These are phyloP conservation scores for Anser brachyrhynchus DNA, from an alignment of 2,113 vertebrate genomes.

Conservation along the genomic window DNA sequence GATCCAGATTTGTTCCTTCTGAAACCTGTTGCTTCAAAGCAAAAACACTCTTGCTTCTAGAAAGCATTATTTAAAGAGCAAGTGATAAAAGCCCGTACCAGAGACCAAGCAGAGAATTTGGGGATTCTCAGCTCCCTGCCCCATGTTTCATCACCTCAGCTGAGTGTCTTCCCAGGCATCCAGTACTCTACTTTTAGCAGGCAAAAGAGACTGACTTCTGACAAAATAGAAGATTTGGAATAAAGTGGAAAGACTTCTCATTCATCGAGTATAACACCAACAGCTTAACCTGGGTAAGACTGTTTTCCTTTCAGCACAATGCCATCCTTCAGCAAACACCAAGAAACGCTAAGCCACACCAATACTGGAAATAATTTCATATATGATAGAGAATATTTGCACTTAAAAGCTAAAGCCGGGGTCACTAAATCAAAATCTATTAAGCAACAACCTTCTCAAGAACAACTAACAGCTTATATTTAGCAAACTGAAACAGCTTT, in stretches of 20 bases:
- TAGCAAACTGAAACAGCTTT: not conserved
- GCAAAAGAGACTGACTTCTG: not conserved
- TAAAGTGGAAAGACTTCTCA: not conserved
- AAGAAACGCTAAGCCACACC: not conserved
- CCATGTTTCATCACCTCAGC: not conserved
- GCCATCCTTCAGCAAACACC: not conserved
- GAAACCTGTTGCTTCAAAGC: not conserved
- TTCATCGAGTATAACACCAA: not conserved
- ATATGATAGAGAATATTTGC: rapidly evolving
- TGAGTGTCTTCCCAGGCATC: not conserved
- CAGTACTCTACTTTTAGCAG: rapidly evolving
- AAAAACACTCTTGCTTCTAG: not conserved
- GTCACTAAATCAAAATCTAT: not conserved
- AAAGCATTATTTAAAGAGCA: not conserved
- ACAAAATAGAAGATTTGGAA: not conserved
- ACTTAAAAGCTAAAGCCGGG: not conserved
- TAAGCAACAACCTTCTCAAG: not conserved
- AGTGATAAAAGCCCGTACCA: no score
- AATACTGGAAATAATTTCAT: not conserved
- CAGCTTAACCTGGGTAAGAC: not conserved
- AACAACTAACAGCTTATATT: not conserved
- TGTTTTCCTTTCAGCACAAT: not conserved
- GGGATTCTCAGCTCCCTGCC: not conserved
- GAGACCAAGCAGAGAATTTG: not conserved
- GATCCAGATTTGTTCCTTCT: not conserved